Conservation (phyloP, 1,140 invertebrate genomes). For the Lineus longissimus region DNA sequence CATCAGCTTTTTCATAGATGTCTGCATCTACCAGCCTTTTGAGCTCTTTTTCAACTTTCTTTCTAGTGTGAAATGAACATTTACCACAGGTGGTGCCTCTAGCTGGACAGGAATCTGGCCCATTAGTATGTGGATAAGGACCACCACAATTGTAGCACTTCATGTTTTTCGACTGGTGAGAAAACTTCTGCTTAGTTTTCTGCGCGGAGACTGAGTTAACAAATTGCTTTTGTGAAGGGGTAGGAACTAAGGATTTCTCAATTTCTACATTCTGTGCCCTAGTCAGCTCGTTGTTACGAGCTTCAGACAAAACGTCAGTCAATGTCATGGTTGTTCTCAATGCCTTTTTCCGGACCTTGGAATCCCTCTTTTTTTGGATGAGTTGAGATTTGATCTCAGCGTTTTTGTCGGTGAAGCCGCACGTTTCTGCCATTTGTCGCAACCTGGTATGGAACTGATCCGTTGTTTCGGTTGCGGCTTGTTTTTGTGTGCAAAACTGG, state of each 20-base stretch:
- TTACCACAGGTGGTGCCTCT: too few species aligned
- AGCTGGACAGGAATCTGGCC: not conserved
- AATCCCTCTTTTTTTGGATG: not conserved
- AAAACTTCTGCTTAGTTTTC: not conserved
- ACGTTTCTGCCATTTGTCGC: not conserved
- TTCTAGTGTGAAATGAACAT: conserved; percentile 21
- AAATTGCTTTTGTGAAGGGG: not conserved
- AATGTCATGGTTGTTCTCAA: not conserved
- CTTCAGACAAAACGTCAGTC: not conserved
- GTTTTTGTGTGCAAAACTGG: not conserved
- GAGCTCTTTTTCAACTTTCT: conserved; percentile 24
- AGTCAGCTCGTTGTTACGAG: not conserved
- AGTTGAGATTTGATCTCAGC: not conserved
- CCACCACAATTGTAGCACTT: conserved; percentile 2
- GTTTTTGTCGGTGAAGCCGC: not conserved
- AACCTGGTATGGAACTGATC: not conserved
- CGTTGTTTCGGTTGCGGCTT: not conserved
- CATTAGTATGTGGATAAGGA: not conserved
- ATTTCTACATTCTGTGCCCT: not conserved
- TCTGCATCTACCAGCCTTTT: conserved; percentile 20
- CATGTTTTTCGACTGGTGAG: not conserved
- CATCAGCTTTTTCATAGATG: conserved; percentile 31
- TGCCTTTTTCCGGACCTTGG: not conserved
- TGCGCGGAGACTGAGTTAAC: too few species aligned
- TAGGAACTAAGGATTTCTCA: not conserved